These are phyloP conservation scores for Anolis apletophallus DNA, from an alignment of 2,797 vertebrate species.

Conservation along the genomic window DNA sequence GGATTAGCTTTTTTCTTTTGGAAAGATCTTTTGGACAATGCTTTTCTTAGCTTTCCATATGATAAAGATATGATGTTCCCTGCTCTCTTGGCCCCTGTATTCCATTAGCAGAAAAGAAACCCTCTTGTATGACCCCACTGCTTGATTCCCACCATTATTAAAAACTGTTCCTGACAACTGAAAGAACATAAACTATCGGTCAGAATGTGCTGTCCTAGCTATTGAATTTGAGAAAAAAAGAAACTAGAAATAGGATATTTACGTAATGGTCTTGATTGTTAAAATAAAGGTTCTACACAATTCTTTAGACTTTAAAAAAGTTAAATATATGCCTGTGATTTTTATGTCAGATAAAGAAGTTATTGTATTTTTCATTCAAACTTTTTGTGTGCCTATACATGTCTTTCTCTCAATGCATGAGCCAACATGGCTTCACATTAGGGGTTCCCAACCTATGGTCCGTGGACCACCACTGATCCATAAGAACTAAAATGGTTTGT, in stretches of 20 bases:
- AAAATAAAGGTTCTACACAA: slow-evolving; percentile 57
- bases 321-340: slow-evolving; percentile 28
- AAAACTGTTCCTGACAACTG: slow-evolving; percentile 14
- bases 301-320: slow-evolving; percentile 37
- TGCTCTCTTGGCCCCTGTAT: not conserved
- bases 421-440: too few relatives aligned
- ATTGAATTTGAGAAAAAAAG: slow-evolving; percentile 32
- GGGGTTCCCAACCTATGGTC: too few relatives aligned
- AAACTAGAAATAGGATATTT: slow-evolving; percentile 37
- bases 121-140: not conserved
- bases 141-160: not conserved
- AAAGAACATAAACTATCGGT: not conserved
- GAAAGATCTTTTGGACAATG: not conserved
- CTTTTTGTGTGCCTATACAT: slow-evolving; percentile 35
- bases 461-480: too few relatives aligned
- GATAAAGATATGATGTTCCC: not conserved
- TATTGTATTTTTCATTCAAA: slow-evolving; percentile 44
- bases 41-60: not conserved
- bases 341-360: slow-evolving; percentile 47
- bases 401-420: too few relatives aligned
- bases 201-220: slow-evolving; percentile 2
- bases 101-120: not conserved
- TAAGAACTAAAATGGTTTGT: too few relatives aligned
- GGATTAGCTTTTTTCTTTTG: not conserved
- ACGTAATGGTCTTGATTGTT: slow-evolving; percentile 46